Conservation (phyloP, 2,888 invertebrate genomes). For the Nipponacmea schrenckii region DNA sequence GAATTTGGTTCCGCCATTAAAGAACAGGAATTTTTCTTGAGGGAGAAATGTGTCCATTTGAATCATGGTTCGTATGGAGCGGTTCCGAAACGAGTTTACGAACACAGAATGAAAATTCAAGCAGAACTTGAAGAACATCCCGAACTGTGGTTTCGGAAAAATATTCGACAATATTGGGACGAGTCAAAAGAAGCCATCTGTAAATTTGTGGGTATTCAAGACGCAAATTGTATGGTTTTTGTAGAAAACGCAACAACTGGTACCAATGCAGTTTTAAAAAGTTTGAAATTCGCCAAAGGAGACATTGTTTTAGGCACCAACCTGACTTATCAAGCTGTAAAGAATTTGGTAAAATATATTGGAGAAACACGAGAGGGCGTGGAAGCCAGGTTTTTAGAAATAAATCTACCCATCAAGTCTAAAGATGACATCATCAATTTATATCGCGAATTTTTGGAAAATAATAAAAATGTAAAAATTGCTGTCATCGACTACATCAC, state of each 20-base stretch:
- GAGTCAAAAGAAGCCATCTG: slow-evolving; percentile 23
- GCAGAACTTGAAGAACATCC: slow-evolving; percentile 26
- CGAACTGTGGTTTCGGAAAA: slow-evolving; percentile 30
- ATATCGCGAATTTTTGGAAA: slow-evolving; percentile 41
- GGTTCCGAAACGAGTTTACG: slow-evolving; percentile 32
- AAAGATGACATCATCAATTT: slow-evolving; percentile 41
- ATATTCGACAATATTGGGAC: slow-evolving; percentile 16
- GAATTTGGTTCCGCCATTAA: slow-evolving; percentile 31
- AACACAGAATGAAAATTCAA: not conserved
- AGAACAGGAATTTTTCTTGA: slow-evolving; percentile 32
- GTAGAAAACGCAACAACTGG: slow-evolving; percentile 37
- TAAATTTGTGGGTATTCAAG: slow-evolving; percentile 26
- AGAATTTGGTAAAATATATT: slow-evolving; percentile 22
- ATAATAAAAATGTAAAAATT: slow-evolving; percentile 45
- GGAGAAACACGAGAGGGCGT: slow-evolving; percentile 25
- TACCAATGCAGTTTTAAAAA: slow-evolving; percentile 46
- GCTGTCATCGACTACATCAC: slow-evolving; percentile 58
- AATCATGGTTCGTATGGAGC: slow-evolving; percentile 43
- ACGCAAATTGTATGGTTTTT: slow-evolving; percentile 26
- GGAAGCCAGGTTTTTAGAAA: slow-evolving; percentile 30
- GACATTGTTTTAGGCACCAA: slow-evolving; percentile 47
- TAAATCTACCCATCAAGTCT: slow-evolving; percentile 43
- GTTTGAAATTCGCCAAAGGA: slow-evolving; percentile 34
- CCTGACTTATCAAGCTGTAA: slow-evolving; percentile 42
- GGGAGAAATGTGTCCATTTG: slow-evolving; percentile 26